Percentiles rank a stretch among this genome's conserved stretches.
Evolutionary conservation across 2,888 invertebrate genomes (phyloP).

Genomic region (Bedellia somnulentella): DNA sequence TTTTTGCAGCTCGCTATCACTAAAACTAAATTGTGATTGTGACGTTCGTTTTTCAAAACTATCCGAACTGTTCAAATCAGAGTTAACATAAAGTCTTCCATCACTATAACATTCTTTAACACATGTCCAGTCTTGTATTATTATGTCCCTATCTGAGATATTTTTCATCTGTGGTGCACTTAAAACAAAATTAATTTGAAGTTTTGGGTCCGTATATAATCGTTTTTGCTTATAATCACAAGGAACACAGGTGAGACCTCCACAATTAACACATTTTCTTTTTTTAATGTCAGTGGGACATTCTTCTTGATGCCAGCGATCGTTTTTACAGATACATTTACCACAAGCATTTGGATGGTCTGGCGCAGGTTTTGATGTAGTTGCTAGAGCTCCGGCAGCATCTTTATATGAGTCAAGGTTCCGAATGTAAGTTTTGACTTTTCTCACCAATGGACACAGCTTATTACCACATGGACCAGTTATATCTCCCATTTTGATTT

Average conservation of each 20-base stretch:
- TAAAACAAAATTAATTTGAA: background rate
- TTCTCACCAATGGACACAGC: constrained; percentile 42
- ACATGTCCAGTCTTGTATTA: background rate
- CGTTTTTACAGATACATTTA: constrained; percentile 38
- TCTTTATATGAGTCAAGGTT: constrained; percentile 34
- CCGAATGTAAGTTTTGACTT: constrained; percentile 39
- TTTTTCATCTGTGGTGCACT: background rate
- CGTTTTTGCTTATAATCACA: no score
- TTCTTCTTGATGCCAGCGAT: constrained; percentile 33
- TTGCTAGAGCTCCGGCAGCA: constrained; percentile 19
- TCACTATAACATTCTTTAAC: no score
- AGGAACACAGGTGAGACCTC: background rate
- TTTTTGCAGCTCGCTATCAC: background rate
- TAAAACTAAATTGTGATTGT: background rate
- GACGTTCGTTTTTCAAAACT: background rate
- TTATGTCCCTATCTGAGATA: background rate
- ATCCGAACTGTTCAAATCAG: no score
- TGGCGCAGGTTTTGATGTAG: constrained; percentile 16
- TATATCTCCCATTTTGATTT: constrained; percentile 50
- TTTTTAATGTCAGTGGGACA: constrained; percentile 20
- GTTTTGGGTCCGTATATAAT: no score
- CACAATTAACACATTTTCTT: constrained; percentile 8
- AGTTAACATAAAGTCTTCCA: no score
- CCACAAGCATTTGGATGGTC: constrained; percentile 33
- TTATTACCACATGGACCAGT: constrained; percentile 45